phyloP scores from a whole-genome alignment of 2,113 vertebrate species.

The Pangasianodon hypophthalmus region DNA sequence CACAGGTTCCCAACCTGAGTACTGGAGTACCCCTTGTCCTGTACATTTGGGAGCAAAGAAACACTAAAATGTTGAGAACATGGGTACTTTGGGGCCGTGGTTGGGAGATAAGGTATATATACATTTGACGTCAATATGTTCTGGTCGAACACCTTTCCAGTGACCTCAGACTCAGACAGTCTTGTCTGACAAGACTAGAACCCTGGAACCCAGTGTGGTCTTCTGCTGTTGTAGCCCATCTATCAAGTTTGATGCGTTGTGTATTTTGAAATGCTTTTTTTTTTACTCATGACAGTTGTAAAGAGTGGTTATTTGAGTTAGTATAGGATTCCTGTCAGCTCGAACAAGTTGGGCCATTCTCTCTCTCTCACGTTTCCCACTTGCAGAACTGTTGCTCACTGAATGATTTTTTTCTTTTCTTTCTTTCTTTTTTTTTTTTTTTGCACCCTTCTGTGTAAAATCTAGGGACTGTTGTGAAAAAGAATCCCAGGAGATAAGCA shows the following conservation, averaged over 20 bases:
- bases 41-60: too few relatives aligned
- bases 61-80: background rate
- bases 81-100: background rate
- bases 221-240: background rate
- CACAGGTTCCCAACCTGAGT: background rate
- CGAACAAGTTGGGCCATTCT: background rate
- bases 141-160: background rate
- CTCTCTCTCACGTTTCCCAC: background rate
- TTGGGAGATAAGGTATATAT: background rate
- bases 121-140: background rate
- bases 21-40: background rate
- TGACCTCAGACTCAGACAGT: background rate
- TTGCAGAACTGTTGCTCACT: background rate
- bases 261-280: background rate
- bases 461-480: background rate
- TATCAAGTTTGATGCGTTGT: background rate
- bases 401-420: background rate
- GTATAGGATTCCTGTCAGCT: background rate
- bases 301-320: background rate
- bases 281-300: background rate
- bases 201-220: background rate
- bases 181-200: background rate
- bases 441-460: background rate
- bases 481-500: background rate
- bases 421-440: background rate